Evolutionary conservation across 2,797 vertebrate species (phyloP).

Genomic region (Danio albolineatus): DNA sequence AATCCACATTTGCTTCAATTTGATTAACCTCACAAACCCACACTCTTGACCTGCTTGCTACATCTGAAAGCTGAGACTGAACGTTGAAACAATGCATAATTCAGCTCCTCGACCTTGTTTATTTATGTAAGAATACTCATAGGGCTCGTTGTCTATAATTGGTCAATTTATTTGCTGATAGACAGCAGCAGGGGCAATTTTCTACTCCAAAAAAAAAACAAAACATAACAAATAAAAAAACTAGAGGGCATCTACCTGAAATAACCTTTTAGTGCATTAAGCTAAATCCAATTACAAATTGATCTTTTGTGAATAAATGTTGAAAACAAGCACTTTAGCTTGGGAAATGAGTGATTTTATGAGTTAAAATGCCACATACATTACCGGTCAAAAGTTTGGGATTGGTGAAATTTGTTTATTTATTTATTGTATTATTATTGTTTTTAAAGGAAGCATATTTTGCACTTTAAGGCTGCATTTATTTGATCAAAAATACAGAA

Average conservation of each 20-base stretch:
- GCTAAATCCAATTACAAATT: constrained; percentile 11
- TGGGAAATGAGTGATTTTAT: background rate
- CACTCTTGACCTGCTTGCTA: background rate
- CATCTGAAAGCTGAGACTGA: constrained; percentile 17
- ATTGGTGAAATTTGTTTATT: no score
- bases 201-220: background rate
- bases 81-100: constrained; percentile 4
- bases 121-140: constrained; percentile 11
- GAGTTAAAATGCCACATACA: background rate
- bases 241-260: background rate
- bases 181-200: constrained; percentile 1
- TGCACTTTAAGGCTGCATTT: no score
- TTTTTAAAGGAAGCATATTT: no score
- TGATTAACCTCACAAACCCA: constrained; percentile 19
- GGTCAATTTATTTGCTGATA: constrained; percentile 23
- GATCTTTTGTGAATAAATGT: constrained; percentile 9
- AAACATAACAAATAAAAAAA: background rate
- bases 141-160: constrained; percentile 21
- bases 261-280: background rate
- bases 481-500: no score
- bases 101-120: constrained; percentile 14
- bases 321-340: constrained; percentile 19
- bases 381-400: no score
- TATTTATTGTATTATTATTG: no score
- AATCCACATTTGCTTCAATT: constrained; percentile 17